These are phyloP conservation scores for Syrmaticus mikado DNA, from an alignment of 2,113 vertebrate species.

Conservation along the genomic window DNA sequence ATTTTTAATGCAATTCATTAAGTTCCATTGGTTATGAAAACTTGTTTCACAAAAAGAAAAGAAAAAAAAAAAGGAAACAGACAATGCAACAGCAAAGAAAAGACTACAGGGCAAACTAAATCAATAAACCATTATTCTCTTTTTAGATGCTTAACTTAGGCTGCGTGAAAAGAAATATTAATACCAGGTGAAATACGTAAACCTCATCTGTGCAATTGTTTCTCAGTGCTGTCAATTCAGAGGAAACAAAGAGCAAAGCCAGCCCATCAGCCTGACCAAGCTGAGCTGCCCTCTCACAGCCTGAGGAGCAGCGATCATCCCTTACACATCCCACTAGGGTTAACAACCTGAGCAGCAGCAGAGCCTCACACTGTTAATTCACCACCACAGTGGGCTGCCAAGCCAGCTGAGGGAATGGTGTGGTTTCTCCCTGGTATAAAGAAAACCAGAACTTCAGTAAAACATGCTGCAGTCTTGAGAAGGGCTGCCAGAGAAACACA, in stretches of 20 bases:
- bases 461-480: not conserved
- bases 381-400: not conserved
- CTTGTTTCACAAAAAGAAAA: not conserved
- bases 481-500: not conserved
- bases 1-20: not conserved
- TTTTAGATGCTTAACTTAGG: not conserved
- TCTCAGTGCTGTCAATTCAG: not conserved
- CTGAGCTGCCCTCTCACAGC: not conserved
- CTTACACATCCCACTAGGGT: not conserved
- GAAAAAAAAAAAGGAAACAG: not conserved
- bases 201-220: not conserved
- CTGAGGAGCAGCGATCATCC: not conserved
- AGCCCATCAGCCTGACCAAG: not conserved
- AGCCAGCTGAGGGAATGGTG: constrained; percentile 24
- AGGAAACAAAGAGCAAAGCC: not conserved
- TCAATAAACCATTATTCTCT: not conserved
- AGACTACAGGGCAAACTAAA: not conserved
- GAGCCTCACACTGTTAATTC: not conserved
- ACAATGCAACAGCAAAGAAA: not conserved
- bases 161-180: not conserved
- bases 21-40: not conserved
- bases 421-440: constrained; percentile 39
- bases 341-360: not conserved
- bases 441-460: constrained; percentile 33
- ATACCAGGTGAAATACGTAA: not conserved